Percentiles rank a stretch among this genome's conserved stretches.
phyloP scores from a whole-genome alignment of 2,113 vertebrate genomes.

The Forbesichthys papilliferus region DNA sequence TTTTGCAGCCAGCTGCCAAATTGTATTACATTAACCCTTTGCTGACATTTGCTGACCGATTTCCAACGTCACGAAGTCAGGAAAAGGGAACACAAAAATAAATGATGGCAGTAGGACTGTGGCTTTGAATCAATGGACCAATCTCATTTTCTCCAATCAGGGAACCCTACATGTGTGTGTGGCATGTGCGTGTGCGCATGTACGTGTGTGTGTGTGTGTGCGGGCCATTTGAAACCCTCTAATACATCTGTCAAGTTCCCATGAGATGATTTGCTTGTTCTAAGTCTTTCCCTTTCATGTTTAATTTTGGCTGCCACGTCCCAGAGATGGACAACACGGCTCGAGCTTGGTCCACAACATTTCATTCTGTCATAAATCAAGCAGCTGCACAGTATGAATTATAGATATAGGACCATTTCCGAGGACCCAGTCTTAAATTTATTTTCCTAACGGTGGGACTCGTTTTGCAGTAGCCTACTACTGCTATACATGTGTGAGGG shows the following conservation, averaged over 20 bases:
- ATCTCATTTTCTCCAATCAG: slow-evolving; percentile 19
- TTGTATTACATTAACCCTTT: slow-evolving; percentile 50
- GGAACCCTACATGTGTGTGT: not conserved
- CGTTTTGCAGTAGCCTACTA: slow-evolving; percentile 42
- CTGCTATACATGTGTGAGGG: slow-evolving; percentile 14
- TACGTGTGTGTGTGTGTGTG: not conserved
- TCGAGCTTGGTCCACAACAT: slow-evolving; percentile 59
- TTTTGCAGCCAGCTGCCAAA: slow-evolving; percentile 40
- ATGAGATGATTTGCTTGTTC: slow-evolving; percentile 41
- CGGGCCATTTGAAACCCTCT: slow-evolving; percentile 14
- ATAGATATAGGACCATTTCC: slow-evolving; percentile 67
- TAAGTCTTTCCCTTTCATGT: slow-evolving; percentile 62
- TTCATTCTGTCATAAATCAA: slow-evolving; percentile 73
- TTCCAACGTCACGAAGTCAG: slow-evolving; percentile 27
- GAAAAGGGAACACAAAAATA: not conserved
- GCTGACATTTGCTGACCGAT: slow-evolving; percentile 45
- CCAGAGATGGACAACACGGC: slow-evolving; percentile 53
- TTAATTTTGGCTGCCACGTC: slow-evolving; percentile 54
- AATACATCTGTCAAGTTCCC: slow-evolving; percentile 12
- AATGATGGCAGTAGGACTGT: not conserved
- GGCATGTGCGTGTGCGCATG: not conserved
- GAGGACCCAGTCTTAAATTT: slow-evolving; percentile 64
- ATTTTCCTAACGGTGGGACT: slow-evolving; percentile 58
- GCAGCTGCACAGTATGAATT: slow-evolving; percentile 63
- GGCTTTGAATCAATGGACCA: slow-evolving; percentile 5